Conservation (phyloP, 2,113 vertebrate genomes). For the Epinephelus moara region DNA sequence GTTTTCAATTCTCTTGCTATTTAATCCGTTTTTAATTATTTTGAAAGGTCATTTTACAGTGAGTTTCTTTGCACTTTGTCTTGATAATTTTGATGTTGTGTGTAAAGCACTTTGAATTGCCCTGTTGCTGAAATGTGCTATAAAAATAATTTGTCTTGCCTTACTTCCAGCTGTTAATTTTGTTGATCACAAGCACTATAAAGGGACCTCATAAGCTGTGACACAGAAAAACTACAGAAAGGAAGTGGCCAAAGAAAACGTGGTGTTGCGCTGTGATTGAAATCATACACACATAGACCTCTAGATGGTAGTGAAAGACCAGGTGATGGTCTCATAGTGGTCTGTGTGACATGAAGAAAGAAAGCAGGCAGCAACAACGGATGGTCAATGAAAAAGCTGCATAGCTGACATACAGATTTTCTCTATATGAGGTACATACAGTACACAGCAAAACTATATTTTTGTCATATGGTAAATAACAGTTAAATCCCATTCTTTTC, state of each 20-base stretch:
- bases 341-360: neutral
- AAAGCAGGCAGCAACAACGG: neutral
- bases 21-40: too few relatives aligned
- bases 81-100: too few relatives aligned
- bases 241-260: neutral
- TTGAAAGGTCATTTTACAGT: too few relatives aligned
- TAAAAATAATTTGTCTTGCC: too few relatives aligned
- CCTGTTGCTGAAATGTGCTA: too few relatives aligned
- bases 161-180: neutral
- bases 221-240: neutral
- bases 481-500: too few relatives aligned
- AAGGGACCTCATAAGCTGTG: neutral
- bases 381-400: neutral
- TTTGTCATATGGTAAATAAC: too few relatives aligned
- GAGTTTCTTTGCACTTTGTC: too few relatives aligned
- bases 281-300: neutral
- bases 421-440: neutral
- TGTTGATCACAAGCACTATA: neutral
- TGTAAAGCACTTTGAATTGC: too few relatives aligned
- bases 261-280: neutral
- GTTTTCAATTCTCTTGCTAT: too few relatives aligned
- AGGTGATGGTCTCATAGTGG: too few relatives aligned
- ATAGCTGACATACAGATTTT: neutral
- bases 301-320: neutral
- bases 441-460: neutral